Conservation (phyloP, 2,888 invertebrate species). For the Heliconius ethilla region DNA sequence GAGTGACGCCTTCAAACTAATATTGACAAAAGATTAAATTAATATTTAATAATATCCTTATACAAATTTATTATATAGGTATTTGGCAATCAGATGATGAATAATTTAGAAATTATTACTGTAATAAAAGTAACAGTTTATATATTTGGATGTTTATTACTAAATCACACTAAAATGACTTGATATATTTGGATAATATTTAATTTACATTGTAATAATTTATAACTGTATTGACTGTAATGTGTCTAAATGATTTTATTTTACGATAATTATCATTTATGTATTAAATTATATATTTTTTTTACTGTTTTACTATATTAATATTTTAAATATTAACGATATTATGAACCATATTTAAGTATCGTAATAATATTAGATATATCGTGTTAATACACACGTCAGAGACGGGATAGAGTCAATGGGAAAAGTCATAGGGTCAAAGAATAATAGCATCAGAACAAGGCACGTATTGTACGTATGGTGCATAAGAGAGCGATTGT, state of each 20-base stretch:
- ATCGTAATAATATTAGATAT: slow-evolving; percentile 28
- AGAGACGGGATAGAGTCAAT: slow-evolving; percentile 33
- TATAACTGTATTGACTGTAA: not conserved
- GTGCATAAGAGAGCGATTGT: slow-evolving; percentile 23
- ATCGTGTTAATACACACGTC: slow-evolving; percentile 38
- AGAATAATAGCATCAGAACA: slow-evolving; percentile 35
- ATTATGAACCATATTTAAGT: slow-evolving; percentile 17
- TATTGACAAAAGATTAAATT: slow-evolving; percentile 33
- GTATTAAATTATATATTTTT: not conserved
- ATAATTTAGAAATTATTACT: not conserved
- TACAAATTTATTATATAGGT: not conserved
- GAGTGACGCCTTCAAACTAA: slow-evolving; percentile 41
- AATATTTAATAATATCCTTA: slow-evolving; percentile 8
- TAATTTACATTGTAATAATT: not conserved
- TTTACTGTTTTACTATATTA: not conserved
- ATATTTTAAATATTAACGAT: too few relatives aligned
- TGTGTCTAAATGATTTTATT: too few relatives aligned
- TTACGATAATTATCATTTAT: too few relatives aligned
- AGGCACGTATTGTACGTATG: slow-evolving; percentile 1
- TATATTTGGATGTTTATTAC: slow-evolving; percentile 5
- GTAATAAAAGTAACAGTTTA: slow-evolving; percentile 12
- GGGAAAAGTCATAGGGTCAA: slow-evolving; percentile 39
- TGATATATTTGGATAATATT: not conserved
- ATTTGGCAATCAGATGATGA: slow-evolving; percentile 2
- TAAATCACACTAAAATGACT: not conserved